Evolutionary conservation across 1,140 invertebrate genomes (phyloP), one percentile per base, ranked within the genome.

Genomic region (Hermetia illucens): DNA sequence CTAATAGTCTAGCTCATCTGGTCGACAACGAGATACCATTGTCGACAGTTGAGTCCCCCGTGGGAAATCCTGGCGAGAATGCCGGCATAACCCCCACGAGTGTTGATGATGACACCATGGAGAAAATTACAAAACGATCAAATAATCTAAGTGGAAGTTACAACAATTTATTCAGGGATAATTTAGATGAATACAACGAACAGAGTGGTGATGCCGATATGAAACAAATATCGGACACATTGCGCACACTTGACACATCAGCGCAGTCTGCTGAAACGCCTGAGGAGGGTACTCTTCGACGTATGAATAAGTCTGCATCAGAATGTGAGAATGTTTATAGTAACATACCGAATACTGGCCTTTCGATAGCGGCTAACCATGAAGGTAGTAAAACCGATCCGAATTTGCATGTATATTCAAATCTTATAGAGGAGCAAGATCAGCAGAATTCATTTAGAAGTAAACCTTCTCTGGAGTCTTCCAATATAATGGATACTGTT

Each of bases 1-100:
- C 71, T 38, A 74, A 71, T 57, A 75, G 72, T 52, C 62, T 75
- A 52, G 72, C 70, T 38, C 70, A 75, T 45, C 58, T 77, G 40
- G 70, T 75, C 36, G 64, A 66, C 40, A 75, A 71, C 45, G 73
- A 75, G 61, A 63, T 72, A 38, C 72, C 72, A 15, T 36, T 75
- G 42, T 71, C 71, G 34, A 69, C 71, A 22, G 62, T 66, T 42
- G 49, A 55, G 38, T 48, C 48, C 32, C 52, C 57, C 13, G 16
- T 29, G 13, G 22, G 21, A 9, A n/a, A 16, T 17, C 6, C n/a
- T 10, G 18, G n/a, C 6, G 8, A 46, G 4, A 15, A n/a, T 5
- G 30, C 6, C 18, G 30, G 30, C 30, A 6, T 32, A 5, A 32
- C 30, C 6, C 30, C 30, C 6, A 32, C 13, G 18, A 48, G 49